Conservation (phyloP, 2,113 vertebrate genomes). For the Oreamnos americanus region DNA sequence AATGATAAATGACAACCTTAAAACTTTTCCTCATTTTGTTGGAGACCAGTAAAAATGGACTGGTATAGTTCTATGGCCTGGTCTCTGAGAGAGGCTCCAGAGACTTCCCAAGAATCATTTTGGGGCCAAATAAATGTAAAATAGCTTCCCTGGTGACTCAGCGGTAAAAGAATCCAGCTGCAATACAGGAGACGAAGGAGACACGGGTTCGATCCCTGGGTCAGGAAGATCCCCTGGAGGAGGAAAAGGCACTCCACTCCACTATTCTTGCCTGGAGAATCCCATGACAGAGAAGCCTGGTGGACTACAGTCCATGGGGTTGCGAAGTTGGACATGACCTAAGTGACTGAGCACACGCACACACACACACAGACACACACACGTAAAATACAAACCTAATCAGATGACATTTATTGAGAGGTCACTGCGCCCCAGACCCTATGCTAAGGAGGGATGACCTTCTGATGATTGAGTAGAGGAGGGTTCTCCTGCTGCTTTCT, state of each 20-base stretch:
- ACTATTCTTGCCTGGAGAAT: background rate
- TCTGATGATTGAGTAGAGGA: background rate
- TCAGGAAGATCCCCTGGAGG: background rate
- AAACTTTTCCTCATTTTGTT: background rate
- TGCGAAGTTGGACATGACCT: fast-evolving
- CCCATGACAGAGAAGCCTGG: background rate
- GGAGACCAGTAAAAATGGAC: background rate
- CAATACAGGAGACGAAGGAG: background rate
- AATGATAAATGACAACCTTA: background rate
- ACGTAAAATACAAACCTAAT: background rate
- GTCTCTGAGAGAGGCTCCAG: background rate
- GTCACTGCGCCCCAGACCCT: background rate
- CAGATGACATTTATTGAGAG: background rate
- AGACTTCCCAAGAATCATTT: background rate
- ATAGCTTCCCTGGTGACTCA: background rate
- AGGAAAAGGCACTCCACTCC: background rate
- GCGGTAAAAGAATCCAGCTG: background rate
- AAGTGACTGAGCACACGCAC: background rate
- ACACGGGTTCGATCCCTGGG: background rate
- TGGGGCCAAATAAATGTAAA: background rate
- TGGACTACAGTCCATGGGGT: background rate
- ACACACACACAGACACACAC: background rate
- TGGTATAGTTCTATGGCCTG: background rate
- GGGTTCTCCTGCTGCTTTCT: background rate
- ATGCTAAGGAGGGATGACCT: background rate